Evolutionary conservation across 2,888 invertebrate species (phyloP).

Genomic region (Escarpia spicata): DNA sequence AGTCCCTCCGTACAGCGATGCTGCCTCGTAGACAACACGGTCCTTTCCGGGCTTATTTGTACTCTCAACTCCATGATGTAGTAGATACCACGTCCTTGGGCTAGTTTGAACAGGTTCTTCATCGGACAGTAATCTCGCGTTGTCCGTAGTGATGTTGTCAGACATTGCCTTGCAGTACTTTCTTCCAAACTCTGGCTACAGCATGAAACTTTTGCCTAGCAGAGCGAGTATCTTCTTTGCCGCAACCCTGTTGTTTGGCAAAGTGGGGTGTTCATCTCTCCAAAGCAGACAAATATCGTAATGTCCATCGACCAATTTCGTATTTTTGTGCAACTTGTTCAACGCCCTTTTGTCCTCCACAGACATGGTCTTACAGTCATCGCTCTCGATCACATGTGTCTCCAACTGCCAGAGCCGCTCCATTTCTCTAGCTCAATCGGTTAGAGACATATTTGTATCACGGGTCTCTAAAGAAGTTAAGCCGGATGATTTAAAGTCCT

Average conservation of each 20-base stretch:
- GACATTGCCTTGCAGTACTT: neutral
- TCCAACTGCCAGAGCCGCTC: neutral
- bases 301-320: neutral
- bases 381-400: neutral
- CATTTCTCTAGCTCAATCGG: no score
- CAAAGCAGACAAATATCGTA: constrained; percentile 4
- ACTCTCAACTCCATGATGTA: constrained; percentile 20
- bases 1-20: constrained; percentile 6
- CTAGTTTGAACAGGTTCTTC: neutral
- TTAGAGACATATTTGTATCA: no score
- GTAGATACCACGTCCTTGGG: constrained; percentile 18
- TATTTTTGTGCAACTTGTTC: neutral
- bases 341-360: neutral
- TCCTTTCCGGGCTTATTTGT: constrained; percentile 22
- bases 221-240: neutral
- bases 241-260: constrained; percentile 8
- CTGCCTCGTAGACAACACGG: constrained; percentile 24
- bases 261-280: neutral
- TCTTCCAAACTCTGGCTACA: neutral
- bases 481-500: no score
- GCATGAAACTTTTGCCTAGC: neutral
- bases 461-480: no score
- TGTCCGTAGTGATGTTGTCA: neutral
- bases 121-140: neutral
- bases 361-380: neutral